phyloP scores from a whole-genome alignment of 2,797 vertebrate species.

The Tenualosa thibaudeaui region DNA sequence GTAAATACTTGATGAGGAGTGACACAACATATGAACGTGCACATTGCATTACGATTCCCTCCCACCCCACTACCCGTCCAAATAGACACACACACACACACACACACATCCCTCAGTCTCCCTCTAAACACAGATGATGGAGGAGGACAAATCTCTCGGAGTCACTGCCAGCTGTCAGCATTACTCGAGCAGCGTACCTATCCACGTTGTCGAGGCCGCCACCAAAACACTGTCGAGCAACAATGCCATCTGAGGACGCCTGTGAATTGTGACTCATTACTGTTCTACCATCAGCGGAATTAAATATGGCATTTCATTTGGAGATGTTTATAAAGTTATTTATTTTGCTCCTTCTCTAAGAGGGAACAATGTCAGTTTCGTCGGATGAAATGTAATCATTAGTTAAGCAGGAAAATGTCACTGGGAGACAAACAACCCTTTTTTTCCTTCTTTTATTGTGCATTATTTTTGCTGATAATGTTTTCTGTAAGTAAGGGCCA shows the following conservation, averaged over 20 bases:
- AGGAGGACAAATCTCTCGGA: slow-evolving; percentile 17
- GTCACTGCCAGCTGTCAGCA: slow-evolving; percentile 19
- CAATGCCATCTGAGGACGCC: not conserved
- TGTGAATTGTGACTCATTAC: slow-evolving; percentile 5
- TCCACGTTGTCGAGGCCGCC: not conserved
- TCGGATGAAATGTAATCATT: not conserved
- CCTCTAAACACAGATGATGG: not conserved
- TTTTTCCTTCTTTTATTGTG: not conserved
- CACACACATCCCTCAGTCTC: not conserved
- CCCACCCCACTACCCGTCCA: not conserved
- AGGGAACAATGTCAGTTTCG: slow-evolving; percentile 6
- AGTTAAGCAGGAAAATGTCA: slow-evolving; percentile 13
- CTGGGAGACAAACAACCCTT: not conserved
- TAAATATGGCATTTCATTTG: slow-evolving; percentile 23
- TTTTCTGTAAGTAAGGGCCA: not conserved
- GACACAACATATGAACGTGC: not conserved
- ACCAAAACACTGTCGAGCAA: not conserved
- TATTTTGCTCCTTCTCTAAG: not conserved
- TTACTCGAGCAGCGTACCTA: slow-evolving; percentile 3
- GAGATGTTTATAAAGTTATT: slow-evolving; percentile 23
- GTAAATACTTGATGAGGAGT: slow-evolving; percentile 11
- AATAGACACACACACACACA: too few species aligned
- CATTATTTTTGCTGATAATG: slow-evolving; percentile 4
- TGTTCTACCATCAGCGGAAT: not conserved
- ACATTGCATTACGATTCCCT: not conserved